phyloP scores from a whole-genome alignment of 2,113 vertebrate species.

The Tricholaema leucomelas region DNA sequence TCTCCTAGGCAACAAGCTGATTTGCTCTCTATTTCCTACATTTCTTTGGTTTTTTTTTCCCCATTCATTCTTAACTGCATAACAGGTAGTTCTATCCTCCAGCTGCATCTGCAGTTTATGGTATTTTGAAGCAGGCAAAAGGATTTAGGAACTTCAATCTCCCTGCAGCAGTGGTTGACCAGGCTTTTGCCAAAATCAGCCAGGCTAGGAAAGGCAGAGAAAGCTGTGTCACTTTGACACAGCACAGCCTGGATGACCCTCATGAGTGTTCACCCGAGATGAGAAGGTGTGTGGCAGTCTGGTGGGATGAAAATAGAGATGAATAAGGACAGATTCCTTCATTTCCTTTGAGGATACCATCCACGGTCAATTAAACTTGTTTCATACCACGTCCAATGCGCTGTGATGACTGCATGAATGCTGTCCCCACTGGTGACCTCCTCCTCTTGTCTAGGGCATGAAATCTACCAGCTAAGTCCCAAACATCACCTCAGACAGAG shows the following conservation, averaged over 20 bases:
- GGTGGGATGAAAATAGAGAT: neutral
- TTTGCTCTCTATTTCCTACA: neutral
- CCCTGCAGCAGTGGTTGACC: neutral
- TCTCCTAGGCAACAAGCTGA: slow-evolving; percentile 32
- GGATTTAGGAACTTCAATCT: neutral
- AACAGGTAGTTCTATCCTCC: neutral
- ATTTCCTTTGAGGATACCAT: neutral
- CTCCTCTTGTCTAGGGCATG: neutral
- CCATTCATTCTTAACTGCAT: neutral
- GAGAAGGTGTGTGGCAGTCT: neutral
- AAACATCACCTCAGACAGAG: neutral
- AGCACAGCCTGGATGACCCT: neutral
- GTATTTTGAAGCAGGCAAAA: neutral
- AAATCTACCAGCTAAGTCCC: neutral
- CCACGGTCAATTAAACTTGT: neutral
- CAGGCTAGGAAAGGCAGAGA: neutral
- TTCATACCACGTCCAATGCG: neutral
- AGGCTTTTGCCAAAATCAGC: neutral
- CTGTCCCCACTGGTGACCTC: neutral
- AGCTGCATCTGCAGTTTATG: neutral
- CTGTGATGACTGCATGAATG: accelerated
- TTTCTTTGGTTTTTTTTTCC: neutral
- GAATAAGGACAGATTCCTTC: neutral
- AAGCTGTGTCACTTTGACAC: neutral
- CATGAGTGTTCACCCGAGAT: neutral